Evolutionary conservation across 64 coral and sea anemone species (phyloP), one percentile per base, ranked within the genome.

Genomic region (Exaiptasia diaphana): DNA sequence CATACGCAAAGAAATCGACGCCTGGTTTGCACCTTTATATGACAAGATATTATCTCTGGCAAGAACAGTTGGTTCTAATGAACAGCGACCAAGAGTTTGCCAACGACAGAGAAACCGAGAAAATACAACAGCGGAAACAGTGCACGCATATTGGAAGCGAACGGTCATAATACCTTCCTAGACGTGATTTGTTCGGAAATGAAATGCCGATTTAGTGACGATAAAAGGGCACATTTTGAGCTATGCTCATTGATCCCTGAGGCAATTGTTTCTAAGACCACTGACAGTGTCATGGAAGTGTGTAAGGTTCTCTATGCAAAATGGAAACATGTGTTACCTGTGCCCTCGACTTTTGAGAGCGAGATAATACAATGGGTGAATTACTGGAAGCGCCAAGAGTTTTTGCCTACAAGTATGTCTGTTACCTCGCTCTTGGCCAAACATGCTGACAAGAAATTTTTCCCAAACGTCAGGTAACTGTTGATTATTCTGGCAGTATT

Each of bases 371-470:
- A 31, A 56, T 70, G 67, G 80, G 58, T 54, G 80, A 71, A 70
- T 61, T 42, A 80, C 77, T 80, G 77, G 77, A 80, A 80, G 57
- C 58, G 56, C 58, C 57, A 64, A 61, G 56, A 64, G 55, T 21
- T 53, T 10, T 41, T 39, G 38, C 63, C 49, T 82, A 70, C 49
- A 34, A 53, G 32, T 68, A 69, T 83, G 41, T 71, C 64, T 46
- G 64, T 83, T 50, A 52, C 80, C 64, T 83, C 63, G 12, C 43
- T 83, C 54, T 39, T 83, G 34, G 80, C 80, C 33, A 56, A 83
- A 71, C 83, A 86, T 74, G 83, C 70, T 61, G 83, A 86, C 38
- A 62, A 63, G 35, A 86, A 45, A 3, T 86, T 86, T 75, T 75
- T 75, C 36, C 78, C 78, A 49, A 67, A 81, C 42, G 59, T 81